Evolutionary conservation across 1,140 invertebrate species (phyloP).

Genomic region (Anthonomus grandis): DNA sequence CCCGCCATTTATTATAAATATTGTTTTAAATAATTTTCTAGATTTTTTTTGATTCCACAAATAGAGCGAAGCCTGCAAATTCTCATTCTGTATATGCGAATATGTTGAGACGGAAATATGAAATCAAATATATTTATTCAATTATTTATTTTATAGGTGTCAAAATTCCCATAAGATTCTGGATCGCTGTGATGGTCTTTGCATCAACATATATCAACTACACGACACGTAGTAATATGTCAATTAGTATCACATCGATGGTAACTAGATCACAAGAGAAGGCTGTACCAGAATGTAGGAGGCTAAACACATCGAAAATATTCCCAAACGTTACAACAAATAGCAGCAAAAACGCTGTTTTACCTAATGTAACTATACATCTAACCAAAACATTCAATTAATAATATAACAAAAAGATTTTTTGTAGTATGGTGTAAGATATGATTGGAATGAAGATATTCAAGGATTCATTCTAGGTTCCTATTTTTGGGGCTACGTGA

Average conservation of each 20-base stretch:
- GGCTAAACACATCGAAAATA: slow-evolving; percentile 12
- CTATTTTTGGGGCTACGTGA: slow-evolving; percentile 63
- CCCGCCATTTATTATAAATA: too few species aligned
- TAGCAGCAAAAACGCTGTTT: neutral
- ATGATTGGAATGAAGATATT: slow-evolving; percentile 56
- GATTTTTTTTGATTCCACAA: too few species aligned
- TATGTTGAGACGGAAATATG: too few species aligned
- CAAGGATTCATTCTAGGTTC: slow-evolving; percentile 64
- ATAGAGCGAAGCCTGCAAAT: too few species aligned
- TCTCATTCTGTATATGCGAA: too few species aligned
- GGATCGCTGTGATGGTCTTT: slow-evolving; percentile 68
- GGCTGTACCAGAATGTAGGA: slow-evolving; percentile 35
- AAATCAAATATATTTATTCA: too few species aligned
- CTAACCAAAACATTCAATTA: too few species aligned
- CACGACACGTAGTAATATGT: slow-evolving; percentile 70
- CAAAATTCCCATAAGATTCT: slow-evolving; percentile 43
- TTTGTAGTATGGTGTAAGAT: slow-evolving; percentile 49
- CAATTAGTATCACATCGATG: slow-evolving; percentile 72
- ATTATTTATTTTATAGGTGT: slow-evolving; percentile 3
- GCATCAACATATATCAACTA: slow-evolving; percentile 69
- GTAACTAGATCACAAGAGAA: slow-evolving; percentile 16
- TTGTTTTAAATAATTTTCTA: too few species aligned
- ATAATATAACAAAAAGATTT: too few species aligned
- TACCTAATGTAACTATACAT: neutral
- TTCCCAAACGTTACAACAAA: slow-evolving; percentile 18